These are phyloP conservation scores for Drosophila hydei DNA, from an alignment of 1,140 invertebrate species.

Conservation along the genomic window DNA sequence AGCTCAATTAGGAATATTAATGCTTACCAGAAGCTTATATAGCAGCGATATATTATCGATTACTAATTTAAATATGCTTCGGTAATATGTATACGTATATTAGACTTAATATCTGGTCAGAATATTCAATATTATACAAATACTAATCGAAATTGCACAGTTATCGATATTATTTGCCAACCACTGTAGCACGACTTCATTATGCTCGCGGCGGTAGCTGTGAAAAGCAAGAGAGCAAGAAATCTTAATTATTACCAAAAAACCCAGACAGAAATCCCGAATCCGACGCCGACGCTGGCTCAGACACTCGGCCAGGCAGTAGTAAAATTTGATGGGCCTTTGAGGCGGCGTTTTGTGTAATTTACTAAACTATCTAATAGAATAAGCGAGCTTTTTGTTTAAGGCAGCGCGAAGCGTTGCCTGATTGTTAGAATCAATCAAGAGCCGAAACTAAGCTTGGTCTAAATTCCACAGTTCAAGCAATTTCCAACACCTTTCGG, in stretches of 20 bases:
- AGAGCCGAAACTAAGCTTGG: constrained; percentile 24
- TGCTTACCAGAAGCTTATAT: too few relatives aligned
- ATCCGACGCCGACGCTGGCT: constrained; percentile 4
- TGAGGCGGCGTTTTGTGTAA: constrained; percentile 43
- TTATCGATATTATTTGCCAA: constrained; percentile 15
- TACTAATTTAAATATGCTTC: too few relatives aligned
- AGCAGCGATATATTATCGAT: too few relatives aligned
- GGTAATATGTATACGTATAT: too few relatives aligned
- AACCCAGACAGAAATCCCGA: neutral
- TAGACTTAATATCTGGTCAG: too few relatives aligned
- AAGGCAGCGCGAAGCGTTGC: constrained; percentile 25
- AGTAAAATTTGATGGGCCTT: constrained; percentile 19
- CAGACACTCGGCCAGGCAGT: neutral
- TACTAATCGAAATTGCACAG: constrained; percentile 6
- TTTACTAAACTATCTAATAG: constrained; percentile 75
- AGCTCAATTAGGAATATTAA: too few relatives aligned
- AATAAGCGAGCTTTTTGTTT: constrained; percentile 48
- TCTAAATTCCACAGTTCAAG: constrained; percentile 22
- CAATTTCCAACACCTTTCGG: constrained; percentile 43
- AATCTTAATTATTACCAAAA: constrained; percentile 66
- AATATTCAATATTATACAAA: too few relatives aligned
- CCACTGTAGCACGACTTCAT: constrained; percentile 52
- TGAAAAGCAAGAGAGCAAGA: constrained; percentile 19
- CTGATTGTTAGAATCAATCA: constrained; percentile 60
- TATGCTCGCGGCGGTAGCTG: constrained; percentile 56